Conservation (phyloP, 2,113 vertebrate genomes). For the Suncus etruscus region DNA sequence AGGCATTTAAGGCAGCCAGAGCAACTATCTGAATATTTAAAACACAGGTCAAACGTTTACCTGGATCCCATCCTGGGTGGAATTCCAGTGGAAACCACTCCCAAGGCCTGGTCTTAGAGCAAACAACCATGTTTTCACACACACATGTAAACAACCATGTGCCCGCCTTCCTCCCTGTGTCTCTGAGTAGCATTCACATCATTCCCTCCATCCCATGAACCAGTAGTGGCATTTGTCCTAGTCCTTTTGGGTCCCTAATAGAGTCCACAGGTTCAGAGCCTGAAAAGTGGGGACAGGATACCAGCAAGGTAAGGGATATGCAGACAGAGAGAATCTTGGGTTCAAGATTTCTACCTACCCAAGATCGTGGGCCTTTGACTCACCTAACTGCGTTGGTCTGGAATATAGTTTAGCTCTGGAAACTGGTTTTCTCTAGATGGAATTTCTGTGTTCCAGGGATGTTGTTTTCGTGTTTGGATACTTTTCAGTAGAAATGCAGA, state of each 20-base stretch:
- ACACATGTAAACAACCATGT: too few species aligned
- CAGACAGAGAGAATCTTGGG: neutral
- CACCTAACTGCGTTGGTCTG: too few species aligned
- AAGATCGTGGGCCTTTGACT: neutral
- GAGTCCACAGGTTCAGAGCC: too few species aligned
- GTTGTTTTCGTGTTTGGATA: neutral
- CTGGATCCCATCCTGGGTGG: neutral
- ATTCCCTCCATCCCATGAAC: too few species aligned
- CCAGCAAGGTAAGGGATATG: too few species aligned
- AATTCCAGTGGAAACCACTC: neutral
- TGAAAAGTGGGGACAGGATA: too few species aligned
- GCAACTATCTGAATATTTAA: neutral
- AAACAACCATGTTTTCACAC: too few species aligned
- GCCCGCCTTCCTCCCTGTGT: neutral
- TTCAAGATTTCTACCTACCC: neutral
- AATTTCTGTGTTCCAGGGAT: neutral
- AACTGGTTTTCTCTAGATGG: neutral
- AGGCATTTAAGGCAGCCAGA: neutral
- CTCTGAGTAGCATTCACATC: neutral
- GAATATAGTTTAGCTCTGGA: neutral
- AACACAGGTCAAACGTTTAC: neutral
- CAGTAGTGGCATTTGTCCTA: too few species aligned
- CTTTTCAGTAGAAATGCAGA: neutral
- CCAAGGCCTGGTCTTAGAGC: neutral
- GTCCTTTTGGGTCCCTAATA: too few species aligned